These are phyloP conservation scores for Fratercula arctica DNA, from an alignment of 2,797 vertebrate genomes.

Conservation along the genomic window DNA sequence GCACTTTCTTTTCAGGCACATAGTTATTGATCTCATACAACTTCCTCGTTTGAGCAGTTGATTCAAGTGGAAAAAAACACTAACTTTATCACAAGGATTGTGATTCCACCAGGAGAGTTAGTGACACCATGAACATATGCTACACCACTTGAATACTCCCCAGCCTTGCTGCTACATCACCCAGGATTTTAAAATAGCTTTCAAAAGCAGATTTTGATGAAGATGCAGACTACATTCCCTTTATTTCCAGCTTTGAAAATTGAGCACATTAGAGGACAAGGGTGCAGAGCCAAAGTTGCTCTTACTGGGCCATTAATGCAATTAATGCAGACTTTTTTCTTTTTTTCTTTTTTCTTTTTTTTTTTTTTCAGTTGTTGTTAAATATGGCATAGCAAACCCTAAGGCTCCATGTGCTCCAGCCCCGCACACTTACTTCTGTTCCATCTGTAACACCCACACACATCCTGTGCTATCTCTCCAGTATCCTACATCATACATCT, in stretches of 20 bases:
- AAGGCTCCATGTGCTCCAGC: background rate
- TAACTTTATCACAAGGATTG: background rate
- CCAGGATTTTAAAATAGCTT: background rate
- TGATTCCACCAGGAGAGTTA: background rate
- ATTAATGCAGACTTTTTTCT: background rate
- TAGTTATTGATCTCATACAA: background rate
- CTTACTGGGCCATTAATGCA: background rate
- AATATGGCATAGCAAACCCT: background rate
- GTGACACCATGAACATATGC: background rate
- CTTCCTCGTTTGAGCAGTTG: background rate
- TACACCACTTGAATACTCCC: background rate
- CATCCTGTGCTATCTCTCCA: background rate
- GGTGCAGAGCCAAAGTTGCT: background rate
- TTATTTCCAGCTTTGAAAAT: background rate
- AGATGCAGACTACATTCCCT: background rate
- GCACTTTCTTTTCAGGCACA: background rate
- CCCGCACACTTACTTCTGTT: background rate
- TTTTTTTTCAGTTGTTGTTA: background rate
- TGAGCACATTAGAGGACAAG: background rate
- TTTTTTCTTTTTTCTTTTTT: background rate
- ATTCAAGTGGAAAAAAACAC: background rate
- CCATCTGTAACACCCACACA: slow-evolving; percentile 42
- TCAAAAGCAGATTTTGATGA: background rate
- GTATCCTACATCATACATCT: background rate
- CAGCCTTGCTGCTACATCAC: background rate